These are phyloP conservation scores for Pangasius macronema DNA, from an alignment of 2,797 vertebrate species.

Conservation along the genomic window DNA sequence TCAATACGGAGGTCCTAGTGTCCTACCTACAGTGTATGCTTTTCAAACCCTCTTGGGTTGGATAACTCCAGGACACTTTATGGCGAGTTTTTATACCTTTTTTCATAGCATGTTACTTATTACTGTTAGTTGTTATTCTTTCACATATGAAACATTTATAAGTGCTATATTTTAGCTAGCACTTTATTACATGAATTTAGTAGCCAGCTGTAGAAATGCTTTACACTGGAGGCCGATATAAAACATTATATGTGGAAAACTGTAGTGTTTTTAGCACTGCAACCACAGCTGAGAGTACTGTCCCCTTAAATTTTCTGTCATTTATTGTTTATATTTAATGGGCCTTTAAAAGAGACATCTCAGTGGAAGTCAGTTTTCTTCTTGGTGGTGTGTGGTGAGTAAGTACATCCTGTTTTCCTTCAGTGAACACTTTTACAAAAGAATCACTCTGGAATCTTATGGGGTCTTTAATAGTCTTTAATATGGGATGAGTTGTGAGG, in stretches of 20 bases:
- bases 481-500: background rate
- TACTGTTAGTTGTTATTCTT: background rate
- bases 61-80: background rate
- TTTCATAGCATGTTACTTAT: background rate
- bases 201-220: background rate
- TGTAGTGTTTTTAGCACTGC: background rate
- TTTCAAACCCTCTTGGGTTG: background rate
- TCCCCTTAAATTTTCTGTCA: background rate
- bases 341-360: background rate
- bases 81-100: background rate
- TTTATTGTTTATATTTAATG: background rate
- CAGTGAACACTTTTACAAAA: background rate
- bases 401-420: background rate
- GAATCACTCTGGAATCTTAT: background rate
- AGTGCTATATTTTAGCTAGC: background rate
- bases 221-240: background rate
- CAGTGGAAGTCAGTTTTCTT: background rate
- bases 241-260: background rate
- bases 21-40: background rate
- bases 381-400: background rate
- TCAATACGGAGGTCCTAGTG: background rate
- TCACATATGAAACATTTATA: background rate
- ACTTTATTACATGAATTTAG: background rate
- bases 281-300: background rate
- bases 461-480: background rate